phyloP scores from a whole-genome alignment of 1,140 invertebrate species.

The Ceratosolen fusciceps region DNA sequence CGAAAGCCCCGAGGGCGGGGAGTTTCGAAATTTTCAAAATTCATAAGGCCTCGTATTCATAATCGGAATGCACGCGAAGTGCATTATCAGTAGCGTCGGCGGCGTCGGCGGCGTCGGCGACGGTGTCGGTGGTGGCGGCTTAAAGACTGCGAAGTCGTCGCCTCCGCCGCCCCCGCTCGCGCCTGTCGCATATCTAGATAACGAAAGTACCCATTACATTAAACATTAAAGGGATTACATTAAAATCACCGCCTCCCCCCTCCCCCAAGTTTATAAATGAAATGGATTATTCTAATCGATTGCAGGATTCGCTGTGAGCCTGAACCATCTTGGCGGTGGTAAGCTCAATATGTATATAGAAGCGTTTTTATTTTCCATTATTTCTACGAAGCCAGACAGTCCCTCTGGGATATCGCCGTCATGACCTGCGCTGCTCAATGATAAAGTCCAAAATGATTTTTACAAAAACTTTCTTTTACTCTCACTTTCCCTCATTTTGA shows the following conservation, averaged over 20 bases:
- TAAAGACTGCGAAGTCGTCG: too few species aligned
- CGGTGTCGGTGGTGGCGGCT: conserved; percentile 7
- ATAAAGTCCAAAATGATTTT: conserved; percentile 19
- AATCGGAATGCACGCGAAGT: neutral
- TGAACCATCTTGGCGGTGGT: conserved; percentile 47
- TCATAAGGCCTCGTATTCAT: conserved; percentile 3
- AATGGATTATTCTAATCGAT: conserved; percentile 51
- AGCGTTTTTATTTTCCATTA: conserved; percentile 35
- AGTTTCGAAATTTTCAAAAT: neutral
- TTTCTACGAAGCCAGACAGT: conserved; percentile 12
- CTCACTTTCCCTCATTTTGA: neutral
- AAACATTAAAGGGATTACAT: conserved; percentile 40
- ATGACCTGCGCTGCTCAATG: conserved; percentile 11
- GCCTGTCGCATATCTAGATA: conserved; percentile 7
- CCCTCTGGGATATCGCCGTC: neutral
- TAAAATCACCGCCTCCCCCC: too few species aligned
- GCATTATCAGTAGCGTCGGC: too few species aligned
- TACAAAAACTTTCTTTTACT: neutral
- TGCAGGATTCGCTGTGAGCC: conserved; percentile 42
- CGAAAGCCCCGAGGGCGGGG: neutral
- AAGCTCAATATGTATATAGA: conserved; percentile 45
- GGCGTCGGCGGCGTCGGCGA: too few species aligned
- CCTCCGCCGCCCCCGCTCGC: too few species aligned
- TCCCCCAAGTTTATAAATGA: conserved; percentile 35
- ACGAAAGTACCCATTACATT: conserved; percentile 25